Evolutionary conservation across 2,797 vertebrate genomes (phyloP).

Genomic region (Neosalanx taihuensis): DNA sequence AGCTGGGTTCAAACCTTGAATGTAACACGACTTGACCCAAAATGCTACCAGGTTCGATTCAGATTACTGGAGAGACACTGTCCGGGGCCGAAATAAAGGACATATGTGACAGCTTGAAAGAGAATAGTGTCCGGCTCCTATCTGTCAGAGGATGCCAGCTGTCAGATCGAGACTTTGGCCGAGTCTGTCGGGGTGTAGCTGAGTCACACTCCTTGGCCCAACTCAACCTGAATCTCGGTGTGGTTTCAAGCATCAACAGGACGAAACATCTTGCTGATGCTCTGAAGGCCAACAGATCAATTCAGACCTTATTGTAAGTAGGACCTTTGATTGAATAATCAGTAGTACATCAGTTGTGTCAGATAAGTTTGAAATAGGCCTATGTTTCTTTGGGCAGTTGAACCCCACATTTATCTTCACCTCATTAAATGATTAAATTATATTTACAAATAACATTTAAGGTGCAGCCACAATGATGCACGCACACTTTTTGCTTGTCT

Average conservation of each 20-base stretch:
- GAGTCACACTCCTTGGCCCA: constrained; percentile 86
- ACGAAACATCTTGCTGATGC: constrained; percentile 88
- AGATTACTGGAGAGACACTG: constrained; percentile 91
- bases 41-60: constrained; percentile 94
- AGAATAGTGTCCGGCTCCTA: constrained; percentile 86
- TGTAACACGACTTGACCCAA: constrained; percentile 18
- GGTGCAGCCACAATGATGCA: not conserved
- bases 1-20: constrained; percentile 10
- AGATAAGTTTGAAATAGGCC: not conserved
- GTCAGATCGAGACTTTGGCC: constrained; percentile 89
- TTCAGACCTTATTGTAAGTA: constrained; percentile 95
- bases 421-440: too few species aligned
- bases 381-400: not conserved
- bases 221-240: constrained; percentile 94
- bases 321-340: not conserved
- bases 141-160: constrained; percentile 91
- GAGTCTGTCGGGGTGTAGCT: constrained; percentile 84
- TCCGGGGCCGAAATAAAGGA: constrained; percentile 89
- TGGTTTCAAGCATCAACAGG: constrained; percentile 82
- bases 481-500: not conserved
- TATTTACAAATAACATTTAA: not conserved
- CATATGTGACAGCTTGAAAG: constrained; percentile 89
- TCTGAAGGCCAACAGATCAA: constrained; percentile 85
- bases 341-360: not conserved
- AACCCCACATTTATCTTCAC: too few species aligned